A percentile compares a stretch with the other conserved stretches of the same genome.
phyloP scores from a whole-genome alignment of 2,113 vertebrate species.

The Bubo blakistoni region DNA sequence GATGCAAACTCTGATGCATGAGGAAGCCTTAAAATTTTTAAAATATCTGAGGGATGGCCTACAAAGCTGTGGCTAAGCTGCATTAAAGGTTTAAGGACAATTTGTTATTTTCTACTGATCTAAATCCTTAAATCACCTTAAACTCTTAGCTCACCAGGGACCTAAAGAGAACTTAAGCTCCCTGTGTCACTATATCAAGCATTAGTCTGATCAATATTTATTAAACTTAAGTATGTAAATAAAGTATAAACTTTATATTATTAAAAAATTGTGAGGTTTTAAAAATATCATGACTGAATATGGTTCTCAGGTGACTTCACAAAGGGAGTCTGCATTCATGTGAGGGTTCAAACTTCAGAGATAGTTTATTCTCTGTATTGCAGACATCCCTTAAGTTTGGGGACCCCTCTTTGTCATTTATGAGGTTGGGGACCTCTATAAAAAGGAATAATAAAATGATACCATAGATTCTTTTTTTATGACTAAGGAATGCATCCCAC shows the following conservation, averaged over 20 bases:
- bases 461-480: not conserved
- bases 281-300: not conserved
- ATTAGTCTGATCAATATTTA: conserved; percentile 25
- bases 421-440: not conserved
- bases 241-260: not conserved
- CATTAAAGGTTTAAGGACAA: not conserved
- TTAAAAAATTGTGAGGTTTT: not conserved
- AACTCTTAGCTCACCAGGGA: conserved; percentile 4
- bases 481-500: not conserved
- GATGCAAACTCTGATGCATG: not conserved
- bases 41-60: not conserved
- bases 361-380: not conserved
- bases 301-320: not conserved
- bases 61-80: conserved; percentile 27
- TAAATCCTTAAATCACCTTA: conserved; percentile 47
- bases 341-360: not conserved
- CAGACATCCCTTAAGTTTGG: not conserved
- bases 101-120: conserved; percentile 37
- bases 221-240: not conserved
- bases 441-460: not conserved
- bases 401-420: not conserved
- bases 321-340: not conserved
- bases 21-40: not conserved
- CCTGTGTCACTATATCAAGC: not conserved
- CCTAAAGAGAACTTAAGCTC: not conserved